A percentile compares a stretch with the other conserved stretches of the same genome.
phyloP scores from a whole-genome alignment of 2,797 vertebrate species.

The Bufotes viridis region DNA sequence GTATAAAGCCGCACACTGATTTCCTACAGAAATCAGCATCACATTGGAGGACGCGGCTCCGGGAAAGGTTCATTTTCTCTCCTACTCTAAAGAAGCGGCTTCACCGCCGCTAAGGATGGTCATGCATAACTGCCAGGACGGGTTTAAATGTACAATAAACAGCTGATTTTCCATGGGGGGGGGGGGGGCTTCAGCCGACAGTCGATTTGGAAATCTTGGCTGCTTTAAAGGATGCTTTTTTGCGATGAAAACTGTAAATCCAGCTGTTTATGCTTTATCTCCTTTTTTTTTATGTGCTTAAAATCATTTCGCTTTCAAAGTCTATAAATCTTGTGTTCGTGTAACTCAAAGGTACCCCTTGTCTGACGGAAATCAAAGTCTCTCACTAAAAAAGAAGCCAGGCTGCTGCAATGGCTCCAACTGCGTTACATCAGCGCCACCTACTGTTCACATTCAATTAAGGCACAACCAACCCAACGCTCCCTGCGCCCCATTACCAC shows the following conservation, averaged over 20 bases:
- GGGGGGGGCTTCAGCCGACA: not conserved
- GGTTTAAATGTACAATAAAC: constrained; percentile 26
- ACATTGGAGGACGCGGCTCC: not conserved
- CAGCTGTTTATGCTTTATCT: constrained; percentile 59
- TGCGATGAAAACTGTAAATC: constrained; percentile 43
- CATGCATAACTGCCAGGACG: constrained; percentile 18
- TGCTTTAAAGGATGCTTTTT: constrained; percentile 47
- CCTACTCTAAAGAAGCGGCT: not conserved
- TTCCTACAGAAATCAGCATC: constrained; percentile 6
- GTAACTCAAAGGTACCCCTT: constrained; percentile 52
- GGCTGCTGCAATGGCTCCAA: not conserved
- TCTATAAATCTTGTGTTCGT: constrained; percentile 56
- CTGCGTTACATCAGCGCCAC: constrained; percentile 69
- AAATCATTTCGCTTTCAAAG: constrained; percentile 61
- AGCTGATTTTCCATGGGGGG: constrained; percentile 10
- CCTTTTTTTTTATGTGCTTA: constrained; percentile 56
- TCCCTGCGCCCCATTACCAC: not conserved
- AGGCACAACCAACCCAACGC: not conserved
- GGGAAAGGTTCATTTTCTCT: not conserved
- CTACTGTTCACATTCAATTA: constrained; percentile 65
- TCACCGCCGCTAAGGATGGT: not conserved
- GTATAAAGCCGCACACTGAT: constrained; percentile 21
- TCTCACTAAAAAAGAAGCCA: constrained; percentile 6
- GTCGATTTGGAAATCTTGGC: not conserved
- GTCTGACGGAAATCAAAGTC: constrained; percentile 53